These are phyloP conservation scores for Heterocephalus glaber DNA, from an alignment of 2,113 vertebrate genomes.

Conservation along the genomic window DNA sequence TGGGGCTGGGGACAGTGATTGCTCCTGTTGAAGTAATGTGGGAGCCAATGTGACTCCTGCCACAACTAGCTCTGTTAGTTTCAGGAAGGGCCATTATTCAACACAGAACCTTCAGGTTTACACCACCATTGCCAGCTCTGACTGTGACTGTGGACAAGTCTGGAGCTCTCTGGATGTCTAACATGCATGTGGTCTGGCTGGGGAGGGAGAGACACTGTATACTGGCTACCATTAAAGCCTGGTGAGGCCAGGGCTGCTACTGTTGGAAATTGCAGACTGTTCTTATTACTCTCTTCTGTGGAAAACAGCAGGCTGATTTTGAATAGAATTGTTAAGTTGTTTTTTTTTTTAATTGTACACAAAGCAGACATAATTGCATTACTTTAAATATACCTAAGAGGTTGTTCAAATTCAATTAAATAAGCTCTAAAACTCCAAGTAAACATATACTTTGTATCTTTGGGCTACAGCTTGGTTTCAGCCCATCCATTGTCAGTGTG, in stretches of 20 bases:
- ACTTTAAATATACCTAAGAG: background rate
- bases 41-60: background rate
- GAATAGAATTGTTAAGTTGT: background rate
- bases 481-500: background rate
- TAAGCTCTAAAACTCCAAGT: background rate
- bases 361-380: background rate
- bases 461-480: background rate
- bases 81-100: background rate
- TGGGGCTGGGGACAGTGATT: background rate
- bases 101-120: background rate
- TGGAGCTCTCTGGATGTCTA: no score
- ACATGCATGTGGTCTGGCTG: fast-evolving
- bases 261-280: background rate
- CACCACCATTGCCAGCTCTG: fast-evolving
- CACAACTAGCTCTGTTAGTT: background rate
- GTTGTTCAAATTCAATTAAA: background rate
- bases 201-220: fast-evolving
- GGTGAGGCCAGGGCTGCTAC: no score
- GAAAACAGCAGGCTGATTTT: background rate
- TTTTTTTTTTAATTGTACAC: background rate
- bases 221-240: background rate
- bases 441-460: background rate
- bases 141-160: no score
- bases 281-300: background rate
- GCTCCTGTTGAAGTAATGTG: background rate